Base-by-base conservation (phyloP, 2,797 vertebrate species). In the Sciurus carolinensis region DNA sequence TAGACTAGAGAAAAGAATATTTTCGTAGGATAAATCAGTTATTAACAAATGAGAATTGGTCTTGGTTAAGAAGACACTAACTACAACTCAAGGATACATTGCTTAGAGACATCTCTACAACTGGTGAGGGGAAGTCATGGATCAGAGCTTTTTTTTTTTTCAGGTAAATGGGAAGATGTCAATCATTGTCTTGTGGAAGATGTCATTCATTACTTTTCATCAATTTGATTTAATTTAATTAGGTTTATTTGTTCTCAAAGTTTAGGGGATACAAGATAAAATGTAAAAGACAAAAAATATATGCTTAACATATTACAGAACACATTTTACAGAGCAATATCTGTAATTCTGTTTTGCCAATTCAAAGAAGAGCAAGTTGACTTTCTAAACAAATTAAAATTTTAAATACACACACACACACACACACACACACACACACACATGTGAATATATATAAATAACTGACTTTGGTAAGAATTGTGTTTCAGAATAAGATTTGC, bases 1-100 rank as follows among this genome's bases (percentile, higher is more conserved):
- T 79, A 22, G 52, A 80, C 12, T 39, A 52, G 6, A 82, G 57
- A 52, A 82, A 69, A 82, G 5, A 94, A 28, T 86, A 86, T 81
- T 91, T 88, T n/a, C 50, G 47, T 13, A 87, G 42, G 57, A 36
- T 95, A 89, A 93, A 52, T 44, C 64, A 83, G 47, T 39, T 57
- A 3, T 87, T 89, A 83, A 80, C 47, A 86, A 91, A 93, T n/a
- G 15, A 93, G 36, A 84, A 83, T n/a, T 94, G n/a, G 88, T 91
- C 71, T 69, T 20, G 22, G 30, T n/a, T 44, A 82, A 81, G 24
- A 81, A 22, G 54, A 81, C 22, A 94, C 28, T 50, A 90, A 50
- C 22, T 69, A 77, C 13, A 44, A n/a, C 14, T 54, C 33, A 24
- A 76, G 18, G 5, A 1, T n/a, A 33, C n/a, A 73, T 47, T 62